These are phyloP conservation scores for Leptinotarsa rubiginosa DNA, from an alignment of 2,888 invertebrate species.

Conservation along the genomic window DNA sequence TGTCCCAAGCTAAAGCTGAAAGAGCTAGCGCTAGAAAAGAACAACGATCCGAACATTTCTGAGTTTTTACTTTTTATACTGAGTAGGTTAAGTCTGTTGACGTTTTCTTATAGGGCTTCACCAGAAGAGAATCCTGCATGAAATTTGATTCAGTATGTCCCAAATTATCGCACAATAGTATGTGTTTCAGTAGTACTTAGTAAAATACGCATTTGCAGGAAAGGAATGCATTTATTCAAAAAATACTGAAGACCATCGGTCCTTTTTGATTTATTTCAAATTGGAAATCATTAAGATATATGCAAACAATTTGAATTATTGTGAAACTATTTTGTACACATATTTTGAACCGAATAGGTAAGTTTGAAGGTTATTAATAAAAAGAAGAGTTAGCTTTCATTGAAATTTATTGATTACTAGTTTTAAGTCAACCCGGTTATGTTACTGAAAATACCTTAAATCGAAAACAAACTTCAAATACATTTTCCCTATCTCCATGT, in stretches of 20 bases:
- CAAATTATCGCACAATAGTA: not conserved
- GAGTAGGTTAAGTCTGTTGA: not conserved
- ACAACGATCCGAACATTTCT: conserved; percentile 41
- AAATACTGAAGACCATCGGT: not conserved
- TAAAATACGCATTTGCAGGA: not conserved
- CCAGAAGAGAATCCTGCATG: not conserved
- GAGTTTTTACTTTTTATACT: not conserved
- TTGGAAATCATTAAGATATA: too few species aligned
- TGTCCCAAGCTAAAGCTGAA: conserved; percentile 46
- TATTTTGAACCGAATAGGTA: not conserved
- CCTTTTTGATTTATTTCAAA: too few species aligned
- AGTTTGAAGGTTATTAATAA: not conserved
- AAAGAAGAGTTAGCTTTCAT: not conserved
- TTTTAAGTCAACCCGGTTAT: too few species aligned
- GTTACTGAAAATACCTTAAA: too few species aligned
- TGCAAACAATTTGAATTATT: too few species aligned
- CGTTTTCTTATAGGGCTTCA: not conserved
- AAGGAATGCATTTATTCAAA: not conserved
- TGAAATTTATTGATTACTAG: not conserved
- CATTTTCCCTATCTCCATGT: too few species aligned
- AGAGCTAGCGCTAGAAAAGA: conserved; percentile 55
- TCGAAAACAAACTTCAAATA: too few species aligned
- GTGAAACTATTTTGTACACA: not conserved
- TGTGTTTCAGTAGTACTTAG: not conserved
- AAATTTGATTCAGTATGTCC: not conserved